Evolutionary conservation across 1,140 invertebrate genomes (phyloP).

Genomic region (Patella vulgata): DNA sequence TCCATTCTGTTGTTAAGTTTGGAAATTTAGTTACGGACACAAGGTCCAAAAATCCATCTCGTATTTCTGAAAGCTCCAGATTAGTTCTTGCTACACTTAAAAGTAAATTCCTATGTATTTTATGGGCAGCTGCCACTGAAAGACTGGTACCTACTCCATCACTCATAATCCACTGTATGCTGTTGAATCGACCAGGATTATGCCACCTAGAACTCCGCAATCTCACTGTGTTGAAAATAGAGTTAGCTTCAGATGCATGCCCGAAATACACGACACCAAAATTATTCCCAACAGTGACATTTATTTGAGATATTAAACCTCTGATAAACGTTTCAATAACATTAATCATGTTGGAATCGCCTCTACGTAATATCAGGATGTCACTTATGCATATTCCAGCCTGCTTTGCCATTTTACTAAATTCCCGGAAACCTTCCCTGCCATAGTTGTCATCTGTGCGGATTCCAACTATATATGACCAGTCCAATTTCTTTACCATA

Average conservation of each 20-base stretch:
- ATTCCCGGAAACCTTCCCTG: constrained; percentile 5
- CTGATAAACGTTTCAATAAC: constrained; percentile 3
- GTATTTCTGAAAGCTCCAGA: constrained; percentile 15
- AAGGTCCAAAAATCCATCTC: constrained; percentile 10
- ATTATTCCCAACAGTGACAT: not conserved
- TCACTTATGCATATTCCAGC: constrained; percentile 17
- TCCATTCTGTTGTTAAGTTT: not conserved
- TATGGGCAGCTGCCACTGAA: not conserved
- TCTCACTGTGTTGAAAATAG: constrained; percentile 15
- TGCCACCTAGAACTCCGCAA: constrained; percentile 15
- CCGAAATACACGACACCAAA: constrained; percentile 19
- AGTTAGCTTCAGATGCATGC: not conserved
- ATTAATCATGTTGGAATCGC: constrained; percentile 1
- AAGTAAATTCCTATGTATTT: not conserved
- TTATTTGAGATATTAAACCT: constrained; percentile 1
- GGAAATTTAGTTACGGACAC: not conserved
- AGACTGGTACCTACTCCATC: constrained; percentile 16
- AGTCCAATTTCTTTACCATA: constrained; percentile 18
- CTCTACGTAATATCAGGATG: constrained; percentile 4
- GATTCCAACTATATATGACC: constrained; percentile 37
- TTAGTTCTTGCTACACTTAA: constrained; percentile 13
- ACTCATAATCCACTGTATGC: constrained; percentile 15
- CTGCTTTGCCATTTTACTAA: constrained; percentile 20
- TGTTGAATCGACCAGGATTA: constrained; percentile 2
- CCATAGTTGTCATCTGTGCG: constrained; percentile 32